These are phyloP conservation scores for Takifugu flavidus DNA, from an alignment of 2,113 vertebrate species.

Conservation along the genomic window DNA sequence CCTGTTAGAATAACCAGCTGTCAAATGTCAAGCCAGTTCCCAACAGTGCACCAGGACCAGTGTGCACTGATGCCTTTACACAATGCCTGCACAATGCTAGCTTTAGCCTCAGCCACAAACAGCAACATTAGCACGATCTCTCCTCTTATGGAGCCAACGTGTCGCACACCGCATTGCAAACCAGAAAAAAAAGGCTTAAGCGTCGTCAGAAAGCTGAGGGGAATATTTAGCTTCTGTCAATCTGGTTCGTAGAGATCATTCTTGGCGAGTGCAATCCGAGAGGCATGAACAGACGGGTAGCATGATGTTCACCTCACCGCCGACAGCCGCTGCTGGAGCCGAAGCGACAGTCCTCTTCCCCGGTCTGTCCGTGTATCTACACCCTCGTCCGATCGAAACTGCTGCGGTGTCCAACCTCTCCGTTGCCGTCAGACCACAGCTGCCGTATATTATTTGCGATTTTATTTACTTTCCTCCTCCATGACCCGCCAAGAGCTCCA, in stretches of 20 bases:
- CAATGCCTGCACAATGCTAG: conserved; percentile 20
- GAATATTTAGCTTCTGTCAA: too few species aligned
- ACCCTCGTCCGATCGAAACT: not conserved
- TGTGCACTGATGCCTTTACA: conserved; percentile 3
- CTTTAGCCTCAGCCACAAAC: conserved; percentile 15
- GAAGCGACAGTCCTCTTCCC: conserved; percentile 31
- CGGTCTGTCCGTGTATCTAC: conserved; percentile 7
- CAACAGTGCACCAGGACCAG: conserved; percentile 2
- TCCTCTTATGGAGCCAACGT: not conserved
- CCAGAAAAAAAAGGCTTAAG: too few species aligned
- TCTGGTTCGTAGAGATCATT: not conserved
- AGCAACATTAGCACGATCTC: conserved; percentile 14
- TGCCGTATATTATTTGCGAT: conserved; percentile 8
- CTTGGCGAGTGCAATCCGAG: conserved; percentile 17
- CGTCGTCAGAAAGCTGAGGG: too few species aligned
- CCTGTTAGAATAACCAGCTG: not conserved
- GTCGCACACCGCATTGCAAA: not conserved
- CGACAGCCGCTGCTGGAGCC: conserved; percentile 48
- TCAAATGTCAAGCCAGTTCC: conserved; percentile 7
- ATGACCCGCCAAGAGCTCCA: conserved; percentile 63
- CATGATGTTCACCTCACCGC: conserved; percentile 59
- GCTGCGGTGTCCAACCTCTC: conserved; percentile 5
- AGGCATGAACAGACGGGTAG: conserved; percentile 34
- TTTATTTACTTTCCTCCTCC: conserved; percentile 69
- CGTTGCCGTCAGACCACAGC: conserved; percentile 6